Evolutionary conservation across 2,888 invertebrate genomes (phyloP).

Genomic region (Leptinotarsa haldemani): DNA sequence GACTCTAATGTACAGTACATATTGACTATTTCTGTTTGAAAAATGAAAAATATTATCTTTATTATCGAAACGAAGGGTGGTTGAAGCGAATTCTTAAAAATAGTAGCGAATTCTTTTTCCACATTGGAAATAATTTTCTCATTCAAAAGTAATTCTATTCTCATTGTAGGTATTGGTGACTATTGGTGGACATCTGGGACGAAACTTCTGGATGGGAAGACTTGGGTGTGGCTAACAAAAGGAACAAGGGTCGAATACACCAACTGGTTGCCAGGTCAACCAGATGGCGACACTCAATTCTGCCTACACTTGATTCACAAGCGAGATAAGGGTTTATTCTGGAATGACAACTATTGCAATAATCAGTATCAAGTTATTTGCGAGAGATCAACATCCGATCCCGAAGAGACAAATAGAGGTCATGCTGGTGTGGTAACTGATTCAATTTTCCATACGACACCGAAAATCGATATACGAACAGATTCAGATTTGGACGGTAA

Average conservation of each 20-base stretch:
- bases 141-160: background rate
- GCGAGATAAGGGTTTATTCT: slow-evolving; percentile 19
- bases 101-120: no score
- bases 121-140: no score
- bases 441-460: background rate
- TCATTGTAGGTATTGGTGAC: slow-evolving; percentile 15
- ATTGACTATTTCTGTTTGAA: no score
- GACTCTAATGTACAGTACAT: no score
- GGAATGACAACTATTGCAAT: slow-evolving; percentile 24
- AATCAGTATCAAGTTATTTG: background rate
- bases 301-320: slow-evolving; percentile 25
- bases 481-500: background rate
- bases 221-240: slow-evolving; percentile 28
- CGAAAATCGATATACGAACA: background rate
- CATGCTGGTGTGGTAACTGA: background rate
- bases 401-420: background rate
- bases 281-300: slow-evolving; percentile 12
- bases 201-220: slow-evolving; percentile 23
- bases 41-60: no score
- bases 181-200: slow-evolving; percentile 30
- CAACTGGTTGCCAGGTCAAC: slow-evolving; percentile 25
- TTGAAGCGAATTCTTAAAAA: no score
- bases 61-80: no score
- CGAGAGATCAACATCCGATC: slow-evolving; percentile 1
- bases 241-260: slow-evolving; percentile 27